phyloP scores from a whole-genome alignment of 2,113 vertebrate genomes.

The Mungos mungo region DNA sequence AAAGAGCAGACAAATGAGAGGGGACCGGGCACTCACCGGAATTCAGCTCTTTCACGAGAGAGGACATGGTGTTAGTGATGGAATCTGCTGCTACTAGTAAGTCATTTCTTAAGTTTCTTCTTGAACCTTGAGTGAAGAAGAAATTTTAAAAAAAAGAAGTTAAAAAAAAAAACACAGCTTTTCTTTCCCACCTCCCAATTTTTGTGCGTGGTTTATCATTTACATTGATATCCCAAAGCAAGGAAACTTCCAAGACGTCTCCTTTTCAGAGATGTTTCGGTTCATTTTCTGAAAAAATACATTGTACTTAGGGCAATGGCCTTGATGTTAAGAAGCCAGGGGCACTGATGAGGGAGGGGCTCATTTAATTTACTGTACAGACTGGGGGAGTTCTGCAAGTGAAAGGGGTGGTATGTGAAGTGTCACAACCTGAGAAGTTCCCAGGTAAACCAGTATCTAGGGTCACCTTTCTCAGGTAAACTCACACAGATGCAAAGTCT shows the following conservation, averaged over 20 bases:
- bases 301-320: background rate
- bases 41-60: constrained; percentile 97
- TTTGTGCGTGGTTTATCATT: background rate
- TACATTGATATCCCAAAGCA: background rate
- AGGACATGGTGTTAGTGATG: constrained; percentile 99
- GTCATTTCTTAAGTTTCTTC: constrained; percentile 97
- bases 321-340: background rate
- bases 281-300: background rate
- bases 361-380: background rate
- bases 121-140: constrained; percentile 88
- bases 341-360: background rate
- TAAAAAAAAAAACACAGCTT: constrained; percentile 53
- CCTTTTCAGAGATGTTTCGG: background rate
- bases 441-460: background rate
- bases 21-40: constrained; percentile 88
- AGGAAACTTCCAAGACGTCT: background rate
- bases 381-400: background rate
- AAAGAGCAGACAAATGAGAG: background rate
- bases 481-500: background rate
- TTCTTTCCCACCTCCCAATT: background rate
- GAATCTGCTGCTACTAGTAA: constrained; percentile 98
- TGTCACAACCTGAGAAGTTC: background rate
- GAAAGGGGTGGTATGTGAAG: background rate
- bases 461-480: background rate
- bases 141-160: constrained; percentile 40